A percentile compares a stretch with the other conserved stretches of the same genome.
Conservation (phyloP, 1,140 invertebrate species). For the Zaprionus lachaisei region DNA sequence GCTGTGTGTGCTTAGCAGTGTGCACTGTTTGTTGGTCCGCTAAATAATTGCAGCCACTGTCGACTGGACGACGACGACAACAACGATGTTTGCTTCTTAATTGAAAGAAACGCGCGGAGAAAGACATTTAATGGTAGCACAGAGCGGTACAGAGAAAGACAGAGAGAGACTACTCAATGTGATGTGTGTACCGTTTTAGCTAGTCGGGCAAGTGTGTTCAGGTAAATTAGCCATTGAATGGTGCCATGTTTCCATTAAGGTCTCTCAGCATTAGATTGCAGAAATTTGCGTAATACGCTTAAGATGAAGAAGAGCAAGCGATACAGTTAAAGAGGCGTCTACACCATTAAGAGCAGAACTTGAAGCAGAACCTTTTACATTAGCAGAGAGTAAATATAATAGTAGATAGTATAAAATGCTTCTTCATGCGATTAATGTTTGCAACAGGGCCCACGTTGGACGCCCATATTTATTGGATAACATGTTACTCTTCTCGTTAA, state of each 20-base stretch:
- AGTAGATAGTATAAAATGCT: background rate
- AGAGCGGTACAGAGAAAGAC: background rate
- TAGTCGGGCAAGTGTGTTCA: background rate
- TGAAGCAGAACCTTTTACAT: background rate
- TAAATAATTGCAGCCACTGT: constrained; percentile 22
- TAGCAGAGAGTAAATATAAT: background rate
- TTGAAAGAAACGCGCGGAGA: constrained; percentile 22
- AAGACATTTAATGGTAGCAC: constrained; percentile 36
- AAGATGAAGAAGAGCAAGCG: background rate
- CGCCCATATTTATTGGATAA: constrained; percentile 31
- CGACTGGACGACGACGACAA: constrained; percentile 1
- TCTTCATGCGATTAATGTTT: background rate
- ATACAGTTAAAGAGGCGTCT: background rate
- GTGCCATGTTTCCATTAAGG: constrained; percentile 3
- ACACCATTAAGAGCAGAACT: background rate
- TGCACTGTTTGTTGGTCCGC: constrained; percentile 2
- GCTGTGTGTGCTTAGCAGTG: background rate
- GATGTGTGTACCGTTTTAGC: constrained; percentile 5
- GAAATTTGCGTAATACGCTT: background rate
- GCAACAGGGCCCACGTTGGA: constrained; percentile 1
- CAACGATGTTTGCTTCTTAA: constrained; percentile 25
- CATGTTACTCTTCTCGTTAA: constrained; percentile 70
- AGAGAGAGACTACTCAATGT: background rate
- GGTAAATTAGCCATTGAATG: constrained; percentile 6
- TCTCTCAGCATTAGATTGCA: background rate